These are phyloP conservation scores for Amphipoea oculea DNA, from an alignment of 2,888 invertebrate genomes.

Conservation along the genomic window DNA sequence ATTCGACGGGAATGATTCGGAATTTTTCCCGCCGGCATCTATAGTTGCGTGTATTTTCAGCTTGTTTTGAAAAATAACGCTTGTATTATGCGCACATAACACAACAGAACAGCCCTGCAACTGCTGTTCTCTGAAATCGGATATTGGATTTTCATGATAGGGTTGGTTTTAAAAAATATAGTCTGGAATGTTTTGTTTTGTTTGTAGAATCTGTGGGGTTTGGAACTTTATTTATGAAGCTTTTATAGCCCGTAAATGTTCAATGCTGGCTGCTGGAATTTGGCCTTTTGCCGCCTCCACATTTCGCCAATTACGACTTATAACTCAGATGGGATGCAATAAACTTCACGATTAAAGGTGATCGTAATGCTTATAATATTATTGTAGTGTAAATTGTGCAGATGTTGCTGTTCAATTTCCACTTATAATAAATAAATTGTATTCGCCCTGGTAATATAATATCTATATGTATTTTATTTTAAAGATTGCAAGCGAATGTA, in stretches of 20 bases:
- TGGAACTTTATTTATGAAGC: conserved; percentile 39
- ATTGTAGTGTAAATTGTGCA: conserved; percentile 20
- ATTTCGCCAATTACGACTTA: conserved; percentile 37
- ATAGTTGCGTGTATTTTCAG: conserved; percentile 43
- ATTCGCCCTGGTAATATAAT: not conserved
- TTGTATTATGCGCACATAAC: conserved; percentile 5
- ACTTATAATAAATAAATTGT: not conserved
- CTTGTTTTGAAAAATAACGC: conserved; percentile 39
- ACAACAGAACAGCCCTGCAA: not conserved
- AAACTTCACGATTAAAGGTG: conserved; percentile 25
- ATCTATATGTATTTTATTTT: conserved; percentile 1
- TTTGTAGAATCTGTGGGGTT: conserved; percentile 24
- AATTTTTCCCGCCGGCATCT: too few species aligned
- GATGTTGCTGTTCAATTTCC: not conserved
- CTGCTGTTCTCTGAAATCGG: conserved; percentile 28
- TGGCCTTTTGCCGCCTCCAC: conserved; percentile 29
- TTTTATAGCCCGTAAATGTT: conserved; percentile 43
- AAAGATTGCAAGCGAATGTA: not conserved
- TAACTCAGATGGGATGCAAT: conserved; percentile 33
- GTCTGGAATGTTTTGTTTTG: conserved; percentile 9
- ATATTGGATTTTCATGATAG: conserved; percentile 14
- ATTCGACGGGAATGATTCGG: too few species aligned
- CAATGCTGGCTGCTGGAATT: conserved; percentile 33
- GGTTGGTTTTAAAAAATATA: conserved; percentile 7
- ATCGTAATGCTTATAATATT: conserved; percentile 12